Percentiles rank a stretch among this genome's conserved stretches.
Evolutionary conservation across 2,797 vertebrate genomes (phyloP).

Genomic region (Clarias laeviceps): DNA sequence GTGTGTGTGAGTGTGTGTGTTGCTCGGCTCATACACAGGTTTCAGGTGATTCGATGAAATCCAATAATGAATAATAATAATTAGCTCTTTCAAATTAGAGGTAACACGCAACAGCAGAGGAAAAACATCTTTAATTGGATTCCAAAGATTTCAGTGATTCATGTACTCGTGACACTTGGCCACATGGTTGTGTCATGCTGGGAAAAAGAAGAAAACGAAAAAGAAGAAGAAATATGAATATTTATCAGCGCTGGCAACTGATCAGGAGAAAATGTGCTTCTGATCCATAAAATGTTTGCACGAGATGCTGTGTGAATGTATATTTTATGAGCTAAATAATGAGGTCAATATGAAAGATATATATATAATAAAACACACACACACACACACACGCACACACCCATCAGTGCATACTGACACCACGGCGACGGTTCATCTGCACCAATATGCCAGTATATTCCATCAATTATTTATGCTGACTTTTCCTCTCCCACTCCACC

Average conservation of each 20-base stretch:
- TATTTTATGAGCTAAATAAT: conserved; percentile 63
- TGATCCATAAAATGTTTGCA: conserved; percentile 51
- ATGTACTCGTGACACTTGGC: conserved; percentile 52
- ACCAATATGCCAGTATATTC: conserved; percentile 64
- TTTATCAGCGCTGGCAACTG: conserved; percentile 61
- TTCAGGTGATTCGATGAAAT: neutral
- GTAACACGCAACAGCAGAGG: conserved; percentile 4
- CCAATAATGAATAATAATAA: no score
- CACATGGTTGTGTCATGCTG: conserved; percentile 40
- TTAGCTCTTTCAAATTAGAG: neutral
- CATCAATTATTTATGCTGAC: conserved; percentile 76
- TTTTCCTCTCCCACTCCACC: conserved; percentile 53
- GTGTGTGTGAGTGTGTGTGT: neutral
- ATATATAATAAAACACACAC: conserved; percentile 18
- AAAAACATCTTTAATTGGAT: conserved; percentile 28
- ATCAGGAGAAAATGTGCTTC: conserved; percentile 58
- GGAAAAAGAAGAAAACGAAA: conserved; percentile 47
- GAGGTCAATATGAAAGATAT: conserved; percentile 61
- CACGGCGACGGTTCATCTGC: conserved; percentile 62
- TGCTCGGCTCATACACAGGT: neutral
- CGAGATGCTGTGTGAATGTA: conserved; percentile 39
- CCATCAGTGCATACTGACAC: conserved; percentile 67
- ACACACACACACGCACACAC: conserved; percentile 45
- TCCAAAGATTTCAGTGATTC: conserved; percentile 42
- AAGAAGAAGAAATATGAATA: conserved; percentile 59